Conservation (phyloP, 2,888 invertebrate genomes). For the Gymnoscelis rufifasciata region DNA sequence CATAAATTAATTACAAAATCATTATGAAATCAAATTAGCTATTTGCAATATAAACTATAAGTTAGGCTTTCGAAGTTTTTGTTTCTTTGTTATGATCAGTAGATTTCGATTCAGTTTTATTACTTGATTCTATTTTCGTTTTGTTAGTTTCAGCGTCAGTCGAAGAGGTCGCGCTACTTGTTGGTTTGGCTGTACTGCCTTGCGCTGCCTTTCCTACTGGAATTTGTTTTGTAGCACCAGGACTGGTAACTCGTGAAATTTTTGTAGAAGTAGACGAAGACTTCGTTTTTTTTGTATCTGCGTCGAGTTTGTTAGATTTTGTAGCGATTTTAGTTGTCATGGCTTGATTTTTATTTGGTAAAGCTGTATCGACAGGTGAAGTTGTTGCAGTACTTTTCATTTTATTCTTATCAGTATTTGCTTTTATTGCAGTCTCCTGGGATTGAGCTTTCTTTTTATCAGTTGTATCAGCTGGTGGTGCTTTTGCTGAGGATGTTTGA, state of each 20-base stretch:
- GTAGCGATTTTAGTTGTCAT: not conserved
- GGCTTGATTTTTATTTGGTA: not conserved
- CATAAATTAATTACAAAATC: not conserved
- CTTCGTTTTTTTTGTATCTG: slow-evolving; percentile 4
- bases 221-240: slow-evolving; percentile 11
- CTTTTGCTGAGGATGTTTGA: no score
- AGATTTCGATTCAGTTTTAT: slow-evolving; percentile 35
- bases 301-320: slow-evolving; percentile 5
- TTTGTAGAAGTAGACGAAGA: slow-evolving; percentile 1
- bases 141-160: slow-evolving; percentile 10
- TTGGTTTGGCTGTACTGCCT: slow-evolving; percentile 17
- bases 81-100: slow-evolving; percentile 34
- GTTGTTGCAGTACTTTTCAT: not conserved
- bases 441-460: no score
- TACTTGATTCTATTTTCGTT: slow-evolving; percentile 25
- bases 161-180: slow-evolving; percentile 5
- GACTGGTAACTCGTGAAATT: slow-evolving; percentile 16
- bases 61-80: slow-evolving; percentile 44
- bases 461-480: no score
- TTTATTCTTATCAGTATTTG: not conserved
- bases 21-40: not conserved
- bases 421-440: no score
- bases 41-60: not conserved
- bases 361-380: not conserved
- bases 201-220: slow-evolving; percentile 21